Evolutionary conservation across 2,888 invertebrate genomes (phyloP), one percentile per base, ranked within the genome.

Genomic region (Ommatoiulus sabulosus): DNA sequence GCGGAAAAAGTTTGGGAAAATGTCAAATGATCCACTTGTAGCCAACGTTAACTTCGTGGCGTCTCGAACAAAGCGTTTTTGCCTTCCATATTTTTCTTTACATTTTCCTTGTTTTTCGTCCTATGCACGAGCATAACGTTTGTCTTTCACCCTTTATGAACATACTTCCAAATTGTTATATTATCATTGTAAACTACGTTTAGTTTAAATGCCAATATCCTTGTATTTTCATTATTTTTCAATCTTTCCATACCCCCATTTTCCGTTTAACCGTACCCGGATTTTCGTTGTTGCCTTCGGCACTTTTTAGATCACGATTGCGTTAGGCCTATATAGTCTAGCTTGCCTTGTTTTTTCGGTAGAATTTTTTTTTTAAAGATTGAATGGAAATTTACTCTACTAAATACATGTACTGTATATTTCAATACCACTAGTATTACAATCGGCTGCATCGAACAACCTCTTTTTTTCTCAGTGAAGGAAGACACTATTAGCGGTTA

Each of bases 51-150:
- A 63, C 63, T 63, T 63, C n/a, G 63, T 63, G 63, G 20, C 63
- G 63, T 20, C 63, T 63, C 63, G 63, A 46, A 46, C 44, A 46
- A 24, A 86, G 44, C 48, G n/a, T 24, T 46, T 86, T 46, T 44
- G 86, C 46, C 87, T 87, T 87, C 87, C 87, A 48, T 52, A 48
- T 87, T 87, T 20, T 15, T n/a, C 0, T 87, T 52, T 20, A 46
- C 17, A 6, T 46, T 46, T 46, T 85, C 85, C 85, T 7, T 17
- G 15, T 17, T 44, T 85, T 44, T 43, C 85, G 63, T 8, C 63
- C 63, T 63, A 7, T 63, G n/a, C 63, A 52, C 10, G 63, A 6
- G 20, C 20, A 20, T 20, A 15, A 63, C 48, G 48, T 20, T 4
- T 63, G 3, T 63, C 20, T 20, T 63, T 20, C 63, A 20, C 63